These are phyloP conservation scores for Zaprionus kolodkinae DNA, from an alignment of 1,140 invertebrate genomes.

Conservation along the genomic window DNA sequence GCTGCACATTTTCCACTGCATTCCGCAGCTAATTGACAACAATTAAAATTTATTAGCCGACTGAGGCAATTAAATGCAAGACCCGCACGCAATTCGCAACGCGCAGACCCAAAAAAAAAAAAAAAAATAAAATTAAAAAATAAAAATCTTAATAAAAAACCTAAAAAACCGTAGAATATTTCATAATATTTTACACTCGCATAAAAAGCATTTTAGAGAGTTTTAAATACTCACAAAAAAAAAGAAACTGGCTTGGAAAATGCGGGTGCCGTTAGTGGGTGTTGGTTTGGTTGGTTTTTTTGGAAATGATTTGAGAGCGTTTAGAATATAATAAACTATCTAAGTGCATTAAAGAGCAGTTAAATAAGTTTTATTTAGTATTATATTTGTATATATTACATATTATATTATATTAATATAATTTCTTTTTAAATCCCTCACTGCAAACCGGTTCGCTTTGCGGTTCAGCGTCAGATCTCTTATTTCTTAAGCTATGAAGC, in stretches of 20 bases:
- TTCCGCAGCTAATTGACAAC: conserved; percentile 79
- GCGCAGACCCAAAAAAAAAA: conserved; percentile 1
- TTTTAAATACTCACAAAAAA: neutral
- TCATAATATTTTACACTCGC: conserved; percentile 27
- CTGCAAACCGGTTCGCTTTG: neutral
- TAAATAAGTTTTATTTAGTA: neutral
- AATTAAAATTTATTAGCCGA: conserved; percentile 84
- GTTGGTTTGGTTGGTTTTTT: neutral
- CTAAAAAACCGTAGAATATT: conserved; percentile 37
- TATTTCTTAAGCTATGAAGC: neutral
- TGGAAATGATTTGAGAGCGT: neutral
- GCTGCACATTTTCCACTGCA: conserved; percentile 60
- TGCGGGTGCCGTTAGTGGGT: neutral
- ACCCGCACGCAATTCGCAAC: conserved; percentile 35
- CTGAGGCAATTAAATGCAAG: conserved; percentile 81
- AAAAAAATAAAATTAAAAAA: neutral
- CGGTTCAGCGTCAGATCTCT: neutral
- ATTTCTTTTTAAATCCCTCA: no score
- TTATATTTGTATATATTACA: no score
- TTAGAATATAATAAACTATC: neutral
- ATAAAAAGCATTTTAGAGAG: conserved; percentile 10
- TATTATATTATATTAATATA: no score
- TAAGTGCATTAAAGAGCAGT: neutral
- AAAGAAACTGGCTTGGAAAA: neutral
- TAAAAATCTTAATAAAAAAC: no score